Evolutionary conservation across 1,140 invertebrate species (phyloP).

Genomic region (Trichomalopsis sarcophagae): DNA sequence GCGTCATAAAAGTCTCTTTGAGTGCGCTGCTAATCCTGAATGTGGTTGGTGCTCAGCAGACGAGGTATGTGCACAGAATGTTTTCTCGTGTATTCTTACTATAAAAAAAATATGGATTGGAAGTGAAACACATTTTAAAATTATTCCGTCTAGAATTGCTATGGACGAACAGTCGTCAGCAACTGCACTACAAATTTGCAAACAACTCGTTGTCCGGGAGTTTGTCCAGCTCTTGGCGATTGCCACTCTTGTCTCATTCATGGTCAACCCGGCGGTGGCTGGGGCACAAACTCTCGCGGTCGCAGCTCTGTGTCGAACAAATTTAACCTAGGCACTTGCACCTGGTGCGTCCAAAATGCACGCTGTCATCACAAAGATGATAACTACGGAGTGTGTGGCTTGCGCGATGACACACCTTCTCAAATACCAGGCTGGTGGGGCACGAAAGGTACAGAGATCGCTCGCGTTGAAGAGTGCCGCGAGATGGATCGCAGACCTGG

Average conservation of each 20-base stretch:
- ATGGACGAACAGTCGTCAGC: slow-evolving; percentile 87
- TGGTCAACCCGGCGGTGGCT: slow-evolving; percentile 75
- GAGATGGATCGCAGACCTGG: slow-evolving; percentile 88
- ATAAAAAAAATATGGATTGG: background rate
- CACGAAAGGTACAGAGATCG: slow-evolving; percentile 85
- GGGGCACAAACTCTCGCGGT: slow-evolving; percentile 70
- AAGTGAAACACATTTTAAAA: background rate
- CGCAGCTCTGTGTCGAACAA: slow-evolving; percentile 83
- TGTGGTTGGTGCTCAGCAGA: slow-evolving; percentile 95
- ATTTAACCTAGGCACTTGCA: slow-evolving; percentile 85
- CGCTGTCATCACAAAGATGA: slow-evolving; percentile 91
- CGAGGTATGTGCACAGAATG: slow-evolving; percentile 70
- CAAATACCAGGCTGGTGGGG: slow-evolving; percentile 93
- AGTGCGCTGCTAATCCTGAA: slow-evolving; percentile 91
- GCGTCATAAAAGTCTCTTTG: slow-evolving; percentile 82
- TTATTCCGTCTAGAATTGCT: slow-evolving; percentile 79
- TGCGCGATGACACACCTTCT: slow-evolving; percentile 83
- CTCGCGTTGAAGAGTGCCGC: slow-evolving; percentile 85
- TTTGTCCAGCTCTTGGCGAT: slow-evolving; percentile 90
- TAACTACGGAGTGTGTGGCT: slow-evolving; percentile 87
- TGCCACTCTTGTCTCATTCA: slow-evolving; percentile 92
- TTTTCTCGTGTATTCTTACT: background rate
- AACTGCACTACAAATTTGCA: slow-evolving; percentile 91
- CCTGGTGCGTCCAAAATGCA: slow-evolving; percentile 95
- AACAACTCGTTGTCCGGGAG: slow-evolving; percentile 89